Percentiles rank a stretch among this genome's conserved stretches.
Evolutionary conservation across 1,140 invertebrate species (phyloP).

Genomic region (Pachyrhynchus sulphureomaculatus): DNA sequence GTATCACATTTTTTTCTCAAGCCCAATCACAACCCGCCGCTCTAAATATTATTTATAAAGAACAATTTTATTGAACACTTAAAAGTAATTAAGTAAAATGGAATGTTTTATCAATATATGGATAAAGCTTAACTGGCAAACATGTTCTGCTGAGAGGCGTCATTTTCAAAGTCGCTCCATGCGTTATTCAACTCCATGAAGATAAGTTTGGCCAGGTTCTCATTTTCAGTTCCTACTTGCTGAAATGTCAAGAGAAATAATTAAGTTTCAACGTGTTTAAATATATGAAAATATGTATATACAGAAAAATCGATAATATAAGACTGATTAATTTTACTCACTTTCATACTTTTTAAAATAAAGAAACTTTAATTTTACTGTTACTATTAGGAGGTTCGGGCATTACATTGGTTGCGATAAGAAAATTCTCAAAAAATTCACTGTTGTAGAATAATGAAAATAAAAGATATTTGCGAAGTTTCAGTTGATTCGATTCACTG

Average conservation of each 20-base stretch:
- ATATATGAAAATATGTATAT: too few relatives aligned
- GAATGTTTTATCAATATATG: slow-evolving; percentile 8
- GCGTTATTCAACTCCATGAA: slow-evolving; percentile 99
- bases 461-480: too few relatives aligned
- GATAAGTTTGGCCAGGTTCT: slow-evolving; percentile 92
- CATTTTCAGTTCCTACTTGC: slow-evolving; percentile 87
- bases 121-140: slow-evolving; percentile 60
- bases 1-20: neutral
- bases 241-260: slow-evolving; percentile 59
- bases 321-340: too few relatives aligned
- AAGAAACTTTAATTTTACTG: too few relatives aligned
- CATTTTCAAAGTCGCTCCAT: slow-evolving; percentile 96
- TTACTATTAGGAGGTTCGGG: too few relatives aligned
- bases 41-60: neutral
- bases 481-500: too few relatives aligned
- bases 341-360: too few relatives aligned
- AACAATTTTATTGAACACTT: neutral
- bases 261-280: too few relatives aligned
- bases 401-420: too few relatives aligned
- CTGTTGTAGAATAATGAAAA: too few relatives aligned
- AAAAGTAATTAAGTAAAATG: slow-evolving; percentile 10
- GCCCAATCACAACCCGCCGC: neutral
- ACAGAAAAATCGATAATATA: too few relatives aligned
- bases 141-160: slow-evolving; percentile 80
- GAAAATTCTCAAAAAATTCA: too few relatives aligned